A percentile compares a stretch with the other conserved stretches of the same genome.
phyloP scores from a whole-genome alignment of 2,888 invertebrate species.

The Eupeodes latifasciatus region DNA sequence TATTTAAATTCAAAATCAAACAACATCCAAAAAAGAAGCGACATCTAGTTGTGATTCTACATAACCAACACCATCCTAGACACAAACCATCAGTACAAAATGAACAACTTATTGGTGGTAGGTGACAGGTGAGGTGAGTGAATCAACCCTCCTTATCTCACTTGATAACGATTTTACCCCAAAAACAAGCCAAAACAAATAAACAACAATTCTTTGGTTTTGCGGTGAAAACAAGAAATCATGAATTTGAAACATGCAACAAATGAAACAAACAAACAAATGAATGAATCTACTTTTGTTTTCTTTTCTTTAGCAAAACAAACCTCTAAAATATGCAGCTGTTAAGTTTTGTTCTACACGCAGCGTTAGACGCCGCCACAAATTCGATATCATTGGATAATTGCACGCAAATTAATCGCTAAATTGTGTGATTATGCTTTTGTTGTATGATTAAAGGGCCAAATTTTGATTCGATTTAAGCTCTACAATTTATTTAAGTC shows the following conservation, averaged over 20 bases:
- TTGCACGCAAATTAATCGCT: constrained; percentile 22
- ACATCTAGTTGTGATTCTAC: constrained; percentile 45
- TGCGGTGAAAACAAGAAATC: background rate
- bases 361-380: constrained; percentile 86
- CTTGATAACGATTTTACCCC: constrained; percentile 65
- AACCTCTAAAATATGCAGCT: constrained; percentile 88
- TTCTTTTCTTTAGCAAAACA: constrained; percentile 76
- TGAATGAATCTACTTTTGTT: constrained; percentile 25
- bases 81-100: constrained; percentile 48
- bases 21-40: constrained; percentile 28
- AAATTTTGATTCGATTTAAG: background rate
- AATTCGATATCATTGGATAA: constrained; percentile 85
- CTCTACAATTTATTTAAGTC: constrained; percentile 9
- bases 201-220: constrained; percentile 3
- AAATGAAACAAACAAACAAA: constrained; percentile 37
- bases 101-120: constrained; percentile 43
- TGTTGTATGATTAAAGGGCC: background rate
- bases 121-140: background rate
- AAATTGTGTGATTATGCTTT: constrained; percentile 1
- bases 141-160: background rate
- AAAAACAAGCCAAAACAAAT: constrained; percentile 17
- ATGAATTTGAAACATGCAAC: constrained; percentile 50
- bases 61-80: constrained; percentile 37
- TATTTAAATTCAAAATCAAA: constrained; percentile 47
- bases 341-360: constrained; percentile 87